Evolutionary conservation across 2,113 vertebrate genomes (phyloP).

Genomic region (Prietella phreatophila): DNA sequence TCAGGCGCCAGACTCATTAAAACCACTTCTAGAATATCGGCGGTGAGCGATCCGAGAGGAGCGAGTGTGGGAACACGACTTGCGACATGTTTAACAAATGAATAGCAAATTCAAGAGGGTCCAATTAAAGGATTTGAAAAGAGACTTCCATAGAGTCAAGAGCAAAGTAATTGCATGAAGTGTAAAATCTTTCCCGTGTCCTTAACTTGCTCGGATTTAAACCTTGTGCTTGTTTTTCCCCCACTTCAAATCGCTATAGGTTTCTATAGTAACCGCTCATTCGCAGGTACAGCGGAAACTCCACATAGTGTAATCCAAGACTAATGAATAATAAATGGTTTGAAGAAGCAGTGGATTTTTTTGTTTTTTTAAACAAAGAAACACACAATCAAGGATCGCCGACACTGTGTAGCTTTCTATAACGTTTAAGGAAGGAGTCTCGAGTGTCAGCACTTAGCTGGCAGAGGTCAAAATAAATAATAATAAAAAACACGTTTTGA

Average conservation of each 20-base stretch:
- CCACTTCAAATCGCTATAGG: not conserved
- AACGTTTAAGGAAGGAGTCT: not conserved
- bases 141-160: not conserved
- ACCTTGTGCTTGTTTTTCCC: not conserved
- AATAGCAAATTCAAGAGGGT: not conserved
- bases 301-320: not conserved
- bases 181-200: not conserved
- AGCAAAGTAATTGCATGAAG: not conserved
- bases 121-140: not conserved
- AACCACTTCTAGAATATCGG: conserved; percentile 11
- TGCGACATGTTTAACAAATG: not conserved
- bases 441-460: not conserved
- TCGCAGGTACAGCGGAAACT: not conserved
- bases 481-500: too few relatives aligned
- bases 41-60: conserved; percentile 7
- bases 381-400: not conserved
- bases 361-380: not conserved
- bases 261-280: not conserved
- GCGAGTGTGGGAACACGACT: not conserved
- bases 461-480: not conserved
- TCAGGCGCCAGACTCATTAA: conserved; percentile 25
- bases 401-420: not conserved
- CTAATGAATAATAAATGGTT: not conserved
- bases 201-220: not conserved
- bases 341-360: not conserved